A percentile compares a stretch with the other conserved stretches of the same genome.
Conservation (phyloP, 2,113 vertebrate species). For the Semnornis frantzii region DNA sequence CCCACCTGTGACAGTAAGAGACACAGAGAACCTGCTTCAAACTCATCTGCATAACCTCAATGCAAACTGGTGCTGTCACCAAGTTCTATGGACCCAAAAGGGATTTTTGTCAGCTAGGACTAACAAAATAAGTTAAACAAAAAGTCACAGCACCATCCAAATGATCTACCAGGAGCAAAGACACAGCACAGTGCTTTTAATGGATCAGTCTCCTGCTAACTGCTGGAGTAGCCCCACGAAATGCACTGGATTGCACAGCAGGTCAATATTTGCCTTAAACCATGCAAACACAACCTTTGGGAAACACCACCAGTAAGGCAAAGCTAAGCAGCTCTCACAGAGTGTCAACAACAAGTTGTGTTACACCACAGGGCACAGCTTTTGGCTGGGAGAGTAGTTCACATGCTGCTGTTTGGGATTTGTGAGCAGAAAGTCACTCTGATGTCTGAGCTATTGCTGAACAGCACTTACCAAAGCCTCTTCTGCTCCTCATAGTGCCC, state of each 20-base stretch:
- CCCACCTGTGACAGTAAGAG: not conserved
- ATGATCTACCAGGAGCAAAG: not conserved
- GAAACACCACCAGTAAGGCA: not conserved
- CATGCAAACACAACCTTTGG: not conserved
- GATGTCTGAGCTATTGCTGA: not conserved
- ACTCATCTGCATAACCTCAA: not conserved
- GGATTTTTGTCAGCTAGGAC: not conserved
- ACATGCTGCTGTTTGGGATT: not conserved
- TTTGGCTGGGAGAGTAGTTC: not conserved
- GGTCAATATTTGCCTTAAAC: slow-evolving; percentile 11
- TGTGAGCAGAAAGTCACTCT: not conserved
- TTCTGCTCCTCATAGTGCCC: not conserved
- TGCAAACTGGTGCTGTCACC: not conserved
- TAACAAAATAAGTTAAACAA: not conserved
- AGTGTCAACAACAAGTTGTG: not conserved
- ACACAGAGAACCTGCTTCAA: not conserved
- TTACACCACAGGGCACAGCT: not conserved
- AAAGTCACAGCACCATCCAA: not conserved
- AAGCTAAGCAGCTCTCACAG: not conserved
- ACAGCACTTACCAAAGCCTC: not conserved
- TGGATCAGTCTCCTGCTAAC: not conserved
- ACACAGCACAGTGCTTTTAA: not conserved
- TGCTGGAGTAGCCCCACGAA: not conserved
- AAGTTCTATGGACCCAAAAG: not conserved
- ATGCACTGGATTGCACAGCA: not conserved